Base-by-base conservation (phyloP, 2,797 vertebrate genomes). In the Vireo griseus region DNA sequence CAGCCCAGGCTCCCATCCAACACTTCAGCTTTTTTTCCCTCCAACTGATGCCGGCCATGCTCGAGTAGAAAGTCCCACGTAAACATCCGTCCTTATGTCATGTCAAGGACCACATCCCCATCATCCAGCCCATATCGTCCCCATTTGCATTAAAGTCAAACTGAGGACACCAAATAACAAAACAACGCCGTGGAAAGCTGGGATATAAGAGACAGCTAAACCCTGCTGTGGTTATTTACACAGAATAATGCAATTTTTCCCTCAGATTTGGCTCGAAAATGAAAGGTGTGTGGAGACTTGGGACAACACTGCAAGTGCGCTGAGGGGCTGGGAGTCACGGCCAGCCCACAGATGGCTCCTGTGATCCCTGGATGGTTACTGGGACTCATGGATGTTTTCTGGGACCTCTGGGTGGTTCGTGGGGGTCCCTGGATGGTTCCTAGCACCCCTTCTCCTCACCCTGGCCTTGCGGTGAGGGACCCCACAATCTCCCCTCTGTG, bases 301-400 rank as follows among this genome's bases (percentile, higher is more conserved):
- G 19, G 37, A 28, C 28, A 29, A 5, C 0, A 0, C 16, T 22
- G 16, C 1, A 15, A 14, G 26, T 2, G 1, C 1, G 1, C 14
- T 0, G 13, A 73, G 19, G 31, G 29, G 13, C 11, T 63, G 37
- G 35, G n/a, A 77, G 35, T 16, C 13, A 15, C 1, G 0, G 1
- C 18, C 25, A 31, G 26, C 19, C 35, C 13, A 11, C 0, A 51
- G 33, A 9, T 42, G 24, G 9, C 1, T 69, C 16, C 26, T 37
- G 26, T 3, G 44, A 58, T 28, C 29, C 10, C 16, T 18, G 50
- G 8, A 13, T 42, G 59, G 51, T 11, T 20, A 2, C 50, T 65
- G 59, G 35, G 40, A 48, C 9, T 17, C 40, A 10, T 1, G 2
- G 48, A 51, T 59, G 10, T 35, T 44, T 62, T 11, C 48, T 37